phyloP scores from a whole-genome alignment of 1,140 invertebrate species.

The Drosophila pectinifera region DNA sequence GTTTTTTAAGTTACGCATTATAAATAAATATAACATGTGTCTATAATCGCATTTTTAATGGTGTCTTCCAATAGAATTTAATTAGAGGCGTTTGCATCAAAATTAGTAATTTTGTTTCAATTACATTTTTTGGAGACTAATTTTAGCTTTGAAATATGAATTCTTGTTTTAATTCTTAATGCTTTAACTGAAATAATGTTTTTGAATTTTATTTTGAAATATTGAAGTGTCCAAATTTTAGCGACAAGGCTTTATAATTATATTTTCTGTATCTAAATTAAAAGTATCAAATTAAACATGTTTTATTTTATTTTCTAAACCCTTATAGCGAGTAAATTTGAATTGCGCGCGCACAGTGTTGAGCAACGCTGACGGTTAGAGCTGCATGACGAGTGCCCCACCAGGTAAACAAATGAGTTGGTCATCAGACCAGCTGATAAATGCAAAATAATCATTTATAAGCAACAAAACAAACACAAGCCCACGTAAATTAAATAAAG shows the following conservation, averaged over 20 bases:
- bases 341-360: slow-evolving; percentile 64
- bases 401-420: slow-evolving; percentile 28
- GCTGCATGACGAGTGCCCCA: slow-evolving; percentile 22
- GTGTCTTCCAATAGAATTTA: background rate
- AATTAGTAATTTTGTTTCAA: background rate
- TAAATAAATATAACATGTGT: slow-evolving; percentile 58
- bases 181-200: too few species aligned
- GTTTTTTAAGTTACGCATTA: slow-evolving; percentile 37
- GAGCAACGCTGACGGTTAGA: slow-evolving; percentile 15
- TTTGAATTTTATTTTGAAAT: too few species aligned
- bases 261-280: background rate
- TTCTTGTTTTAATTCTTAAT: background rate
- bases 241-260: too few species aligned
- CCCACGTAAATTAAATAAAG: background rate
- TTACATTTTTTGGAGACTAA: background rate
- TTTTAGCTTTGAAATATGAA: background rate
- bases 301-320: background rate
- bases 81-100: background rate
- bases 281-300: background rate
- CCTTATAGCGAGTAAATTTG: slow-evolving; percentile 12
- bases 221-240: too few species aligned
- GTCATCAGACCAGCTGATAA: slow-evolving; percentile 3
- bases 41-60: slow-evolving; percentile 22
- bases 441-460: background rate
- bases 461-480: too few species aligned